Evolutionary conservation across 2,888 invertebrate species (phyloP), one percentile per base, ranked within the genome.

Genomic region (Dasypogon diadema): DNA sequence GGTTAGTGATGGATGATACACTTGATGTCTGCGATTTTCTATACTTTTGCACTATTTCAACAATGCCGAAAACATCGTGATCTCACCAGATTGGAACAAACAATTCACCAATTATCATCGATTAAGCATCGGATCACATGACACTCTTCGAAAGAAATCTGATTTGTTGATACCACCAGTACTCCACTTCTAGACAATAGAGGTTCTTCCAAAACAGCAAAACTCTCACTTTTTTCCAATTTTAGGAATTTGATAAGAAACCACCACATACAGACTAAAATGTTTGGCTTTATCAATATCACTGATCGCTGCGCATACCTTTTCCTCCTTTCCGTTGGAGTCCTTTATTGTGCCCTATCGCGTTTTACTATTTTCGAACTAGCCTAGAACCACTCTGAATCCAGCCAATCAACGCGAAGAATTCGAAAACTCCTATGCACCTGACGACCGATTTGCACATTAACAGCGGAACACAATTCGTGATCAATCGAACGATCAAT

Each of bases 91-190:
- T 65, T 42, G 46, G 65, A 46, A 24, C 46, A 22, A 65, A 46
- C 24, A 42, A 65, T 24, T 65, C 48, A 46, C 10, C 65, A 65
- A 65, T 48, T 65, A 46, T 24, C 65, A 24, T 65, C 24, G 48
- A 65, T 65, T 65, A 48, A 46, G 46, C 48, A 14, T 4, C 48
- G 22, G 42, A 46, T 65, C 65, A 65, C 65, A 65, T 65, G 65
- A 46, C 48, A 65, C 48, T 14, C 24, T 12, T 51, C 6, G 6
- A 5, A 18, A 21, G n/a, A 21, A 51, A 48, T 14, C 21, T 48
- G 48, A 48, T 48, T 48, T 48, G 8, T 48, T 48, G 16, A 14
- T 51, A 51, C 18, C 8, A 12, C n/a, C n/a, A n/a, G n/a, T n/a
- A n/a, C n/a, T n/a, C n/a, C n/a, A n/a, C n/a, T n/a, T n/a, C 18